Evolutionary conservation across 2,888 invertebrate genomes (phyloP), one percentile per base, ranked within the genome.

Genomic region (Drosophila percnosoma): DNA sequence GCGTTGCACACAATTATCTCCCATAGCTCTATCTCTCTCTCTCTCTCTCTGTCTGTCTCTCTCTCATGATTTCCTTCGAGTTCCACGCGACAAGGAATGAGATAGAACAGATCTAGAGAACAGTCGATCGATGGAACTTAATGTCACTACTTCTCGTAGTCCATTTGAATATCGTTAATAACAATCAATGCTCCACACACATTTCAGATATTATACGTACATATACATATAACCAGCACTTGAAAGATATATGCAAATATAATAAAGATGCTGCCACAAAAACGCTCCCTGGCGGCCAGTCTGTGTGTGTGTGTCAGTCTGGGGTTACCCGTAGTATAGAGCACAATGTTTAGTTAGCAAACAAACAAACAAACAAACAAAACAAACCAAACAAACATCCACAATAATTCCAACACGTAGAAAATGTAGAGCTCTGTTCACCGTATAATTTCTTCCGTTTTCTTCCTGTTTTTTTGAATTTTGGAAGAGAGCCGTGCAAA

Each of bases 1-100:
- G 95, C 93, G 91, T 66, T 75, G 59, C 70, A 84, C 52, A 63
- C 64, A 64, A 68, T 38, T 60, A 52, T 64, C 60, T 59, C 8
- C 34, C 34, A 2, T 54, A 53, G 34, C 60, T 75, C 48, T 49
- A 42, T 55, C 62, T n/a, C 29, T 62, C 4, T 52, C 29, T 27
- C 13, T 63, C 24, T 29, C 29, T 62, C 40, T 34, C 21, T 29
- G 21, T 62, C 40, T 34, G 15, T 63, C 34, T 54, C 29, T 63
- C 45, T 55, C 58, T 38, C 49, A 64, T 48, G 36, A 66, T 77
- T 52, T 55, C 61, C 54, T 18, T 51, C n/a, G 66, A 58, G 48
- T 57, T 54, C 38, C 38, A 51, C n/a, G 51, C 51, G 51, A 54
- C 42, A 59, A 49, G 34, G 52, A 66, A 54, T 36, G 49, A 38